Base-by-base conservation (phyloP, 2,888 invertebrate species). In the Leucoptera coffeella region DNA sequence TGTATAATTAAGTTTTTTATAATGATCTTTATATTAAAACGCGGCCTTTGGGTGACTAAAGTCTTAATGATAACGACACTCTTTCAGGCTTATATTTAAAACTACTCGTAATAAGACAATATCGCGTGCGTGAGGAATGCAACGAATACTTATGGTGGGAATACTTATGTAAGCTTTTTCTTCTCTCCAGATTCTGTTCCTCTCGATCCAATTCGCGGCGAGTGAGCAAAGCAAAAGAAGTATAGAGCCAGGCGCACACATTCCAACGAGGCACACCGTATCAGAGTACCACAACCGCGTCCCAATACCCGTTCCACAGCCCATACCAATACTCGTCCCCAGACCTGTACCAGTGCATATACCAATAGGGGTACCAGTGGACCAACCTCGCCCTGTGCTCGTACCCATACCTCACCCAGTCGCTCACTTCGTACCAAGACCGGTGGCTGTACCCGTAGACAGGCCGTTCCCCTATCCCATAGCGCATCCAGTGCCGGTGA, bases 401-500 rank as follows among this genome's bases (percentile, higher is more conserved):
- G 50, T 57, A 2, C 24, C 40, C 1, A 47, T 72, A 2, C 71
- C 72, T 0, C 69, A 71, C 13, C 67, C 74, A 4, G 51, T 73
- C 8, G 44, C 69, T 1, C 54, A 61, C 12, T 38, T 55, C 2
- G 53, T 73, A 6, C 52, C 55, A 2, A 41, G 73, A 22, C 65
- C 73, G 1, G 38, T 62, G 1, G 64, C 71, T 0, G 56, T 73
- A 2, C 59, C 71, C 3, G 54, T 76, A 0, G 72, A 76, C 24
- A 55, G 75, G 31, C 75, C 77, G 2, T 71, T 71, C 29, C 69
- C 75, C 3, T 74, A 74, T 14, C 64, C 71, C 0, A 59, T 75
- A 0, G 58, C 75, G 8, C 74, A 74, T 28, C 74, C 74, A 1
- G 61, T 72, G 2, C 71, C 73, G 0, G 64, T 74, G 0, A 54